These are phyloP conservation scores for Pachypanchax playfairii DNA, from an alignment of 2,113 vertebrate genomes.

Conservation along the genomic window DNA sequence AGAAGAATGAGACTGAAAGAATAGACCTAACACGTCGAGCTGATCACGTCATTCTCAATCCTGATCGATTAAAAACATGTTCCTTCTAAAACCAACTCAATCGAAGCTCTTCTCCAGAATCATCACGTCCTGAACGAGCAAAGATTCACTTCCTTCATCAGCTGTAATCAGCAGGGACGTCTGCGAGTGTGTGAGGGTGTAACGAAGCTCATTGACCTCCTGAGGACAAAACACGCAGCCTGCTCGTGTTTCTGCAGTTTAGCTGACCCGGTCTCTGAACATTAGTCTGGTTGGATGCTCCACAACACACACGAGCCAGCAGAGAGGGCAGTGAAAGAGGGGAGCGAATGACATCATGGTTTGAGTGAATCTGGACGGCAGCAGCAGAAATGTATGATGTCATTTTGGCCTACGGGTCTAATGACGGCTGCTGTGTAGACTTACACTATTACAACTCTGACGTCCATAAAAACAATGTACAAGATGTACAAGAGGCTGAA, in stretches of 20 bases:
- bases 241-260: conserved; percentile 52
- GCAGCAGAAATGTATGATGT: conserved; percentile 51
- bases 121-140: conserved; percentile 29
- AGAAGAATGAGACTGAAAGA: too few relatives aligned
- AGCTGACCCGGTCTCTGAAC: conserved; percentile 70
- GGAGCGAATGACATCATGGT: conserved; percentile 70
- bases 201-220: conserved; percentile 58
- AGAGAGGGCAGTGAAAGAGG: conserved; percentile 32
- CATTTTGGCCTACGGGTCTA: conserved; percentile 52
- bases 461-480: not conserved
- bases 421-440: too few relatives aligned
- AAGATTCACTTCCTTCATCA: conserved; percentile 34
- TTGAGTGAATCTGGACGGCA: conserved; percentile 40
- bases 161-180: conserved; percentile 22
- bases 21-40: too few relatives aligned
- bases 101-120: conserved; percentile 26
- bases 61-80: conserved; percentile 20
- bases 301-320: conserved; percentile 56
- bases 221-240: conserved; percentile 61
- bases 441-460: conserved; percentile 18
- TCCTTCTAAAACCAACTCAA: conserved; percentile 37
- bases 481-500: too few relatives aligned
- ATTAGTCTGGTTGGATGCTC: conserved; percentile 71
- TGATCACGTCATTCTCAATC: too few relatives aligned
- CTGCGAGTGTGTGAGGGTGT: conserved; percentile 20